These are phyloP conservation scores for Ameiurus melas DNA, from an alignment of 2,113 vertebrate species.

Conservation along the genomic window DNA sequence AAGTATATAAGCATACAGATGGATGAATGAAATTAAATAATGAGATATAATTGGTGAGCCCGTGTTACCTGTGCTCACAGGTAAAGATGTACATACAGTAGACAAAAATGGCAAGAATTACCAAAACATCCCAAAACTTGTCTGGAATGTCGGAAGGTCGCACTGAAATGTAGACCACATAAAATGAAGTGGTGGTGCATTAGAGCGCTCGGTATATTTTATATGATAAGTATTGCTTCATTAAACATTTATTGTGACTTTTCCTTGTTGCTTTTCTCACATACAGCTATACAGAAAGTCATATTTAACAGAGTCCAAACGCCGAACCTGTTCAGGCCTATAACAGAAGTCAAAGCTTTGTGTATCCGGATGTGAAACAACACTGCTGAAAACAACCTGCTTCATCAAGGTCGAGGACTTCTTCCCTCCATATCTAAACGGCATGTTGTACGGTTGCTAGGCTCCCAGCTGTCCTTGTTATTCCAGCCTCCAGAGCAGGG, in stretches of 20 bases:
- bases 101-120: not conserved
- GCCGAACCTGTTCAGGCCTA: not conserved
- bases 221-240: too few species aligned
- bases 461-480: slow-evolving; percentile 34
- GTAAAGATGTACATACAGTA: not conserved
- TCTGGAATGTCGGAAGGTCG: not conserved
- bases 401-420: not conserved
- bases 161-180: not conserved
- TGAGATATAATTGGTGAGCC: not conserved
- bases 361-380: not conserved
- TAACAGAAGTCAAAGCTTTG: not conserved
- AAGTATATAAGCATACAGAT: not conserved
- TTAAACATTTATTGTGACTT: not conserved
- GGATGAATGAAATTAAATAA: not conserved
- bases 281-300: not conserved
- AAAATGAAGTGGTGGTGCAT: not conserved
- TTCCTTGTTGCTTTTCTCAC: not conserved
- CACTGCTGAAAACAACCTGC: not conserved
- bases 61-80: not conserved
- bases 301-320: not conserved
- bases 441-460: not conserved
- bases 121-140: not conserved
- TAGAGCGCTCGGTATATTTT: not conserved
- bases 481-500: not conserved
- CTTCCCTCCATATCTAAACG: not conserved